These are phyloP conservation scores for Coturnix japonica DNA, from an alignment of 2,113 vertebrate species.

Conservation along the genomic window DNA sequence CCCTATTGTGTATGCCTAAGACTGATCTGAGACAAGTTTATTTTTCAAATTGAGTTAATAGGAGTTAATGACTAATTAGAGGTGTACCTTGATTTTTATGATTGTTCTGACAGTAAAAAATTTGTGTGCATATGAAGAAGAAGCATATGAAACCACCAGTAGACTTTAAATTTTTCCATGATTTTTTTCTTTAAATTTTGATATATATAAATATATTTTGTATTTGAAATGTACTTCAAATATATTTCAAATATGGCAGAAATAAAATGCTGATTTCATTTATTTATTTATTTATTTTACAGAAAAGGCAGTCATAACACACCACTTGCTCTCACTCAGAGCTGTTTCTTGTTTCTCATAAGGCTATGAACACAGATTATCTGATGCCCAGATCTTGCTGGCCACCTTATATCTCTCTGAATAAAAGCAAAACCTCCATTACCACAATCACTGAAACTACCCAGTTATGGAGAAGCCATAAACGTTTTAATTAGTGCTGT, in stretches of 20 bases:
- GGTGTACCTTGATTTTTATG: background rate
- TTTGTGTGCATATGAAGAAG: slow-evolving; percentile 32
- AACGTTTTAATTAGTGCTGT: background rate
- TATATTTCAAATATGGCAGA: background rate
- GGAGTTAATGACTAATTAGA: slow-evolving; percentile 56
- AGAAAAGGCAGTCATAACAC: background rate
- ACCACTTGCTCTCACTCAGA: background rate
- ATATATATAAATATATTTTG: background rate
- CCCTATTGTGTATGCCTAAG: background rate
- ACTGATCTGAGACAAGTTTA: slow-evolving; percentile 33
- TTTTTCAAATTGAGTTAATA: slow-evolving; percentile 38
- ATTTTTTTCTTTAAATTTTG: background rate
- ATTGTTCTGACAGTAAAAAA: slow-evolving; percentile 38
- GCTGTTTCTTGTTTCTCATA: background rate
- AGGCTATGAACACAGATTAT: background rate
- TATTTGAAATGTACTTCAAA: background rate
- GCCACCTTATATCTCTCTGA: background rate
- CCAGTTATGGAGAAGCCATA: background rate
- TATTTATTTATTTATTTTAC: background rate
- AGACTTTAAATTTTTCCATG: background rate
- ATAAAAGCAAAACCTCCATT: background rate
- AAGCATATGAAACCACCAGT: background rate
- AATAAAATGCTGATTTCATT: background rate
- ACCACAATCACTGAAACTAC: background rate
- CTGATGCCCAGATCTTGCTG: background rate